Percentiles rank a stretch among this genome's conserved stretches.
Conservation (phyloP, 2,888 invertebrate species). For the Pemphredon lugubris region DNA sequence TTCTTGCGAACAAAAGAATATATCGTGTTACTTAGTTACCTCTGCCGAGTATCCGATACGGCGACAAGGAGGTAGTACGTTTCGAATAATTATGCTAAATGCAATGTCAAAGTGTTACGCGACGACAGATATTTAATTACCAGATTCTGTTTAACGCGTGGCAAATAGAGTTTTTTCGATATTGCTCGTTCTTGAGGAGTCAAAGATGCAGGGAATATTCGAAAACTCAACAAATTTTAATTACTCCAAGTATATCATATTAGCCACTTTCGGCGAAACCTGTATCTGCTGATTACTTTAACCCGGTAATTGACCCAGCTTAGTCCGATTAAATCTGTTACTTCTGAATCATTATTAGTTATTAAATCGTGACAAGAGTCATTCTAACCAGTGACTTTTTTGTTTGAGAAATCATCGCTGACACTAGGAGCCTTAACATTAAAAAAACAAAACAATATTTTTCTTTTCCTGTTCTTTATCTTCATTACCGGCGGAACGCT, state of each 20-base stretch:
- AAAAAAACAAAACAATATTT: no score
- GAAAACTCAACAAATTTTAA: no score
- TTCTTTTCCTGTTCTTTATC: no score
- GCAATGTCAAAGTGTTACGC: background rate
- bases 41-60: slow-evolving; percentile 24
- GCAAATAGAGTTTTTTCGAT: no score
- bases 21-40: slow-evolving; percentile 22
- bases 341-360: background rate
- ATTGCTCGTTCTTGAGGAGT: no score
- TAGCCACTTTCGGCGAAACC: background rate
- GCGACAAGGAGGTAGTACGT: slow-evolving; percentile 7
- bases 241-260: background rate
- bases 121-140: no score
- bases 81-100: slow-evolving; percentile 10
- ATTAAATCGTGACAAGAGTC: background rate
- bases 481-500: no score
- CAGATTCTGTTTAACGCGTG: no score
- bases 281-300: background rate
- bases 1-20: slow-evolving; percentile 22
- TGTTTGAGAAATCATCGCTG: background rate
- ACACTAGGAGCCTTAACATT: background rate
- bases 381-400: background rate
- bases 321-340: background rate
- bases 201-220: no score
- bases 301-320: background rate